Evolutionary conservation across 2,888 invertebrate genomes (phyloP).

Genomic region (Himalopsyche tibetana): DNA sequence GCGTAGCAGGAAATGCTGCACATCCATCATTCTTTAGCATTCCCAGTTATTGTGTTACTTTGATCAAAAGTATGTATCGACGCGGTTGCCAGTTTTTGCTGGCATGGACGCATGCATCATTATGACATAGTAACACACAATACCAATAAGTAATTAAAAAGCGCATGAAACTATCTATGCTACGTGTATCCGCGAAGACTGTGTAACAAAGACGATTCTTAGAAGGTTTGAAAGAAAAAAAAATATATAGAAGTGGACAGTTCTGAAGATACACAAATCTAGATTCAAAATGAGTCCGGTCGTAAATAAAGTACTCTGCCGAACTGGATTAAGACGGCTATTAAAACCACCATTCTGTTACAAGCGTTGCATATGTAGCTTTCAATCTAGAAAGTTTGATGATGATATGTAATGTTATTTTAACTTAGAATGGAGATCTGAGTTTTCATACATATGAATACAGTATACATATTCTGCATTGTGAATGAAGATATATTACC

Average conservation of each 20-base stretch:
- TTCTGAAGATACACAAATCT: not conserved
- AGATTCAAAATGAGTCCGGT: not conserved
- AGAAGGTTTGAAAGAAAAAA: not conserved
- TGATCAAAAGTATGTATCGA: not conserved
- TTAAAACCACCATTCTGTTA: not conserved
- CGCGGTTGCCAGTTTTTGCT: constrained; percentile 20
- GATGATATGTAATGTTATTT: no score
- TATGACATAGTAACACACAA: constrained; percentile 40
- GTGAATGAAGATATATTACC: no score
- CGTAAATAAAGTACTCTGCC: not conserved
- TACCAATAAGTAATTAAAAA: not conserved
- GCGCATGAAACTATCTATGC: not conserved
- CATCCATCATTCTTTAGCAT: not conserved
- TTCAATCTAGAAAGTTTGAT: no score
- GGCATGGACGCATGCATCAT: constrained; percentile 18
- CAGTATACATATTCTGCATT: no score
- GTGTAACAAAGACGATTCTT: not conserved
- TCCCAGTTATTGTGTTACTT: not conserved
- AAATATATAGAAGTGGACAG: not conserved
- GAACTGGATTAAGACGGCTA: not conserved
- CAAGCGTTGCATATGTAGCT: no score
- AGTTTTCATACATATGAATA: no score
- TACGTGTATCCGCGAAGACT: constrained; percentile 18
- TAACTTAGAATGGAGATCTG: no score
- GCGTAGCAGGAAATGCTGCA: not conserved